A percentile compares a stretch with the other conserved stretches of the same genome.
These are phyloP conservation scores for Odobenus rosmarus DNA, from an alignment of 2,113 vertebrate genomes.

Conservation along the genomic window DNA sequence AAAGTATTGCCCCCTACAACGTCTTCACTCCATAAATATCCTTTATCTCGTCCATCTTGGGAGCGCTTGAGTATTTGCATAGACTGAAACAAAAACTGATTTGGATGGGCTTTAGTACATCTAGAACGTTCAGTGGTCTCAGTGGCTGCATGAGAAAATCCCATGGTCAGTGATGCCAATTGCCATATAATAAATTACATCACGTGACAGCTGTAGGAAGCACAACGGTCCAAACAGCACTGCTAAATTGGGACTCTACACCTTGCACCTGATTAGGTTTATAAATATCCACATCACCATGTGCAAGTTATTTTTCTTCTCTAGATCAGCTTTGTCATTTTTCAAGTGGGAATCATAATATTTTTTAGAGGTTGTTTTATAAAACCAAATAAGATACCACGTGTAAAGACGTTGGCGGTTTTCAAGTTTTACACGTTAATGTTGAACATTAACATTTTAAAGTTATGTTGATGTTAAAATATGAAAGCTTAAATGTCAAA, in stretches of 20 bases:
- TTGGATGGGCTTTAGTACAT: background rate
- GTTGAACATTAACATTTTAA: background rate
- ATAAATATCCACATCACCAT: background rate
- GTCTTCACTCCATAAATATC: background rate
- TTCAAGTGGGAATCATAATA: background rate
- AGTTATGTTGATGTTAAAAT: background rate
- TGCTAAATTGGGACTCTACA: background rate
- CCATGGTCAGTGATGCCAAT: background rate
- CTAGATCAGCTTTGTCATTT: background rate
- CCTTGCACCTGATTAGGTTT: background rate
- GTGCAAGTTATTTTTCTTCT: background rate
- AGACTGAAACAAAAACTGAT: background rate
- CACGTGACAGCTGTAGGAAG: rapidly evolving
- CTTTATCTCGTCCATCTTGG: background rate
- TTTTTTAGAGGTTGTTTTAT: background rate
- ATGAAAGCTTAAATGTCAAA: background rate
- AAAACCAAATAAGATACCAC: background rate
- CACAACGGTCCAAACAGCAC: background rate
- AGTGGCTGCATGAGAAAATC: background rate
- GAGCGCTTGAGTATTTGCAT: background rate
- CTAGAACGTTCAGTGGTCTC: background rate
- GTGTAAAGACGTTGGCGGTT: background rate
- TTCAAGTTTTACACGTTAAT: background rate
- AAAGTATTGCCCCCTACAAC: background rate
- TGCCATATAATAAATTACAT: background rate